Conservation (phyloP, 2,113 vertebrate species). For the Leiothrix lutea region DNA sequence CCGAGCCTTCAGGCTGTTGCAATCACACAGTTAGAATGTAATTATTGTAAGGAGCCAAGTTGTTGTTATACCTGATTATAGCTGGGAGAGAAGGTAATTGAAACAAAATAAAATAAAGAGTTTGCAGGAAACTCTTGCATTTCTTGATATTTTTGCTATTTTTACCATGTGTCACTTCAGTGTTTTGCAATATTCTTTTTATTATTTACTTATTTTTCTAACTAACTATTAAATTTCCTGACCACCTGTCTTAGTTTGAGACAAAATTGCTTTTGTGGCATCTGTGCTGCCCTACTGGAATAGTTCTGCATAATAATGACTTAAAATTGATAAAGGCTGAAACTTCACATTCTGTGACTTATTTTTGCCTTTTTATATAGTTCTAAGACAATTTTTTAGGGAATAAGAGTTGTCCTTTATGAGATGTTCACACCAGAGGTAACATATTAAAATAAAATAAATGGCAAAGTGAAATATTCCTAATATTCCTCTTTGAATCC, state of each 20-base stretch:
- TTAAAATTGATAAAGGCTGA: background rate
- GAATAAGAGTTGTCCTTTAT: background rate
- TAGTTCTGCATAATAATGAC: background rate
- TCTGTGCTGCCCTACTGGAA: background rate
- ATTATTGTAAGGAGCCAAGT: conserved; percentile 23
- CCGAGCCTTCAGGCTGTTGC: conserved; percentile 15
- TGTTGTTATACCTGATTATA: background rate
- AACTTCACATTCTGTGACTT: background rate
- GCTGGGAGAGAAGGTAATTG: background rate
- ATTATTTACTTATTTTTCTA: background rate
- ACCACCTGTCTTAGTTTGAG: background rate
- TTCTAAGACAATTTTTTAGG: background rate
- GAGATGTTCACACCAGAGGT: background rate
- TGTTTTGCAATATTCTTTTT: background rate
- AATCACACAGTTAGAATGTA: conserved; percentile 16
- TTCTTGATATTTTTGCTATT: background rate
- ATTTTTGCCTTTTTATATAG: background rate
- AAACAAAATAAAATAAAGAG: background rate
- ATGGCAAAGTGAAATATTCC: background rate
- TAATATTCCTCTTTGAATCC: background rate
- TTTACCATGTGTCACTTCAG: background rate
- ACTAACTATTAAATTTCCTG: background rate
- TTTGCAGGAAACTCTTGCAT: background rate
- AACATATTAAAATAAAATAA: background rate
- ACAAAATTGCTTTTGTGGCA: background rate